Evolutionary conservation across 1,140 invertebrate species (phyloP).

Genomic region (Drosophila ercepeae): DNA sequence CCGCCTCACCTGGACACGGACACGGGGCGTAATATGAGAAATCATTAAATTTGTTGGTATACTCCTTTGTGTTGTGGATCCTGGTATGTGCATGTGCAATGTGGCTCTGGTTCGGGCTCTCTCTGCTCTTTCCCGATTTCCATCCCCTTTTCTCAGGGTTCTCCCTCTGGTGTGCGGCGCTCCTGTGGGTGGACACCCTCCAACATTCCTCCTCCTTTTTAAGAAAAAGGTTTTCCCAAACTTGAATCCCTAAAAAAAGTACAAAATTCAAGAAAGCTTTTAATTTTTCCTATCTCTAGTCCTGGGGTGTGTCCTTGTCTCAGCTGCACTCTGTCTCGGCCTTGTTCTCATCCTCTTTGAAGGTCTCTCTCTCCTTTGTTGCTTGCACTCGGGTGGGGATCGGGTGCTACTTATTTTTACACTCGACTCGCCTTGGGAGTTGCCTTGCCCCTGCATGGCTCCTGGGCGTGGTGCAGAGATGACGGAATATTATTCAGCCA

Average conservation of each 20-base stretch:
- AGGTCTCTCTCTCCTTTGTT: constrained; percentile 24
- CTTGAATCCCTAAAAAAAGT: too few species aligned
- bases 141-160: not conserved
- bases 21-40: constrained; percentile 52
- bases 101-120: constrained; percentile 1
- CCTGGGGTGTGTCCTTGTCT: constrained; percentile 60
- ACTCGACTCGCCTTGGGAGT: constrained; percentile 63
- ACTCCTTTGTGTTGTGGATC: constrained; percentile 53
- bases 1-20: constrained; percentile 55
- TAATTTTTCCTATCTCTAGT: too few species aligned
- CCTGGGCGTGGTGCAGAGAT: constrained; percentile 37
- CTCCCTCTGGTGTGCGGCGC: not conserved
- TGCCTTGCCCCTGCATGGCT: constrained; percentile 16
- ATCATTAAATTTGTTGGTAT: constrained; percentile 83
- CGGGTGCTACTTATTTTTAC: constrained; percentile 42
- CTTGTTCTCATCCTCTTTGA: constrained; percentile 50
- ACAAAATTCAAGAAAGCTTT: too few species aligned
- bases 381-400: constrained; percentile 27
- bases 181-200: not conserved
- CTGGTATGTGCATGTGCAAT: constrained; percentile 24
- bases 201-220: too few species aligned
- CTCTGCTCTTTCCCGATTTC: not conserved
- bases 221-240: too few species aligned
- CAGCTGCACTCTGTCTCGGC: constrained; percentile 41
- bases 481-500: not conserved